A percentile compares a stretch with the other conserved stretches of the same genome.
Evolutionary conservation across 2,888 invertebrate genomes (phyloP).

Genomic region (Oscheius myriophilus): DNA sequence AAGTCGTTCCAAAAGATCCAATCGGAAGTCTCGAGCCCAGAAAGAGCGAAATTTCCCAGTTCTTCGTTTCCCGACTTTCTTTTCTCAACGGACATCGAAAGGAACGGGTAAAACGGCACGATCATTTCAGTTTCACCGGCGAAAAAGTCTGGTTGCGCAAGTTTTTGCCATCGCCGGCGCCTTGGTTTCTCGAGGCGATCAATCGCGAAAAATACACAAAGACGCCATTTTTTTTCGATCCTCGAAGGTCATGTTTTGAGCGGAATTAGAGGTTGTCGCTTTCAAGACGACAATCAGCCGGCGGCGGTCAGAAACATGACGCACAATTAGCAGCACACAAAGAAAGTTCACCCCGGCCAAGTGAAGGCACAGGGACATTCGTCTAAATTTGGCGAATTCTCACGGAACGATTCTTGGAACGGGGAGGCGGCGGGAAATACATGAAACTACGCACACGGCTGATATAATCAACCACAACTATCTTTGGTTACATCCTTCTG

Average conservation of each 20-base stretch:
- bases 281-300: conserved; percentile 1
- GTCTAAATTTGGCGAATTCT: background rate
- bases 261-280: background rate
- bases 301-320: background rate
- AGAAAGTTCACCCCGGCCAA: background rate
- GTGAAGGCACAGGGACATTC: background rate
- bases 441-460: no score
- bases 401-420: no score
- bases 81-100: background rate
- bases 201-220: conserved; percentile 14
- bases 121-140: conserved; percentile 7
- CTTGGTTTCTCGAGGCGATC: conserved; percentile 16
- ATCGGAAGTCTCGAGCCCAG: no score
- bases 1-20: no score
- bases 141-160: conserved; percentile 6
- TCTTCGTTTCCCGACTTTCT: background rate
- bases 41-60: no score
- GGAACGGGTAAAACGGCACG: conserved; percentile 10
- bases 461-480: no score
- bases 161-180: background rate
- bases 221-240: background rate
- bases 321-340: background rate
- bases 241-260: conserved; percentile 2
- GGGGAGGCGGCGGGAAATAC: no score
- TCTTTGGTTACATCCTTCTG: no score